phyloP scores from a whole-genome alignment of 2,113 vertebrate genomes.

The Leiothrix lutea region DNA sequence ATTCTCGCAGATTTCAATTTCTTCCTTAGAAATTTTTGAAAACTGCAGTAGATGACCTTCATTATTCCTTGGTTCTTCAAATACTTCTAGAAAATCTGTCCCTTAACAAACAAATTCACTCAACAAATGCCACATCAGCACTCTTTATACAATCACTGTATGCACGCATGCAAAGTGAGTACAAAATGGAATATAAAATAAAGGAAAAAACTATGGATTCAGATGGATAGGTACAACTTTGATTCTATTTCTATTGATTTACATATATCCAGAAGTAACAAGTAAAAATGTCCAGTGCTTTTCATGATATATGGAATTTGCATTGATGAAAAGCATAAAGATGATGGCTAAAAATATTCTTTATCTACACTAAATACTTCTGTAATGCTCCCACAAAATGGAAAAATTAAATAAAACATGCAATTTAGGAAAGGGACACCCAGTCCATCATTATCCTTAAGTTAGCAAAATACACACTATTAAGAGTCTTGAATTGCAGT shows the following conservation, averaged over 20 bases:
- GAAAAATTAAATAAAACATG: not conserved
- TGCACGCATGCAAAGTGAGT: not conserved
- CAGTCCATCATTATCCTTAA: not conserved
- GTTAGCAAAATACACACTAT: not conserved
- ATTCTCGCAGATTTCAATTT: not conserved
- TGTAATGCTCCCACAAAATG: not conserved
- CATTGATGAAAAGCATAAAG: not conserved
- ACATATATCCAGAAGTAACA: not conserved
- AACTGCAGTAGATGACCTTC: not conserved
- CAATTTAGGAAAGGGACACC: not conserved
- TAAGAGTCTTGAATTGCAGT: not conserved
- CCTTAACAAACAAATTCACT: not conserved
- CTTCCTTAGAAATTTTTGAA: not conserved
- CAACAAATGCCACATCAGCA: not conserved
- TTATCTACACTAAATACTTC: not conserved
- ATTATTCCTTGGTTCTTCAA: not conserved
- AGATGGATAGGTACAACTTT: not conserved
- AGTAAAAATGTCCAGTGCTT: not conserved
- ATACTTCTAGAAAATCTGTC: not conserved
- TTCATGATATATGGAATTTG: not conserved
- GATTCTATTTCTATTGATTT: not conserved
- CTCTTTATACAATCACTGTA: not conserved
- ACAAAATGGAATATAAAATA: not conserved
- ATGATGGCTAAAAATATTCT: not conserved
- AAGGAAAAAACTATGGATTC: not conserved